phyloP scores from a whole-genome alignment of 2,113 vertebrate genomes.

The Pyrgilauda ruficollis region DNA sequence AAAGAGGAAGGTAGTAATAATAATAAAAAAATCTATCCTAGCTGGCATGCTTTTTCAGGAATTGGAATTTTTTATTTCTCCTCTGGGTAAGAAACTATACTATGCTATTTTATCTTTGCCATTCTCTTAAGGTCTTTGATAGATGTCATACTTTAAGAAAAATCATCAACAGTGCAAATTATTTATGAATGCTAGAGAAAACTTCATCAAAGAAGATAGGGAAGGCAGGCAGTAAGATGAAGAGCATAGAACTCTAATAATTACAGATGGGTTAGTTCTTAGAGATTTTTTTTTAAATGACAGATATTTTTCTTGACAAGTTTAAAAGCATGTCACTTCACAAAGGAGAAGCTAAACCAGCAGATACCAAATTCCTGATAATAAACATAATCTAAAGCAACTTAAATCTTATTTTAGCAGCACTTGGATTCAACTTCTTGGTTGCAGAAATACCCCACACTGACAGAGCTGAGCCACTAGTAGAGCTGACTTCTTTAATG shows the following conservation, averaged over 20 bases:
- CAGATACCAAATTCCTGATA: background rate
- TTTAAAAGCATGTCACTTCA: background rate
- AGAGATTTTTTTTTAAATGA: background rate
- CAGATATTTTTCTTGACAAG: background rate
- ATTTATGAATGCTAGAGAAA: conserved; percentile 26
- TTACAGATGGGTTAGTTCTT: background rate
- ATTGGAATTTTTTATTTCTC: background rate
- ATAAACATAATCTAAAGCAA: background rate
- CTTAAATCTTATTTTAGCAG: background rate
- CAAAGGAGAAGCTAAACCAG: background rate
- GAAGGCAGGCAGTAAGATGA: background rate
- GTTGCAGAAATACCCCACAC: background rate
- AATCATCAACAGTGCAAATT: conserved; percentile 16
- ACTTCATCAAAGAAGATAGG: background rate
- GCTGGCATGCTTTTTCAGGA: background rate
- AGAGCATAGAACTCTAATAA: background rate
- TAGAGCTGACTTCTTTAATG: background rate
- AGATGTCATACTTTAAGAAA: background rate
- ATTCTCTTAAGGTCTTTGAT: background rate
- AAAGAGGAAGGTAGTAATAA: background rate
- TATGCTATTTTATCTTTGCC: conserved; percentile 6
- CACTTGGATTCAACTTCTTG: background rate
- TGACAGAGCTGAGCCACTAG: background rate
- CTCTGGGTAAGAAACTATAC: background rate
- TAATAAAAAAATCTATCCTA: background rate